Base-by-base conservation (phyloP, 2,888 invertebrate species). In the Hirtodrosophila cameraria region DNA sequence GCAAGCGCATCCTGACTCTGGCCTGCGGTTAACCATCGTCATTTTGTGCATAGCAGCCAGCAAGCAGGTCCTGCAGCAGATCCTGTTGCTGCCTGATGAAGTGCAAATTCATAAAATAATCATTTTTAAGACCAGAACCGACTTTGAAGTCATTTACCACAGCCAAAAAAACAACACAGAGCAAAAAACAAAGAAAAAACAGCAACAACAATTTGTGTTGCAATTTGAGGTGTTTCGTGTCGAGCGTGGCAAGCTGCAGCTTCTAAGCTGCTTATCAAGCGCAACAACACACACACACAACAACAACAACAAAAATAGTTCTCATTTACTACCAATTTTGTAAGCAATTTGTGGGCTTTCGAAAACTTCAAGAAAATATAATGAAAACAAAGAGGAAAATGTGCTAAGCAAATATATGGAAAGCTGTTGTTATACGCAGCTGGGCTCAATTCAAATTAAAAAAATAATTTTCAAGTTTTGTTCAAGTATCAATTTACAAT, bases 71-170 rank as follows among this genome's bases (percentile, higher is more conserved):
- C 45, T 41, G 43, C 49, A 18, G 20, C 25, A 41, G 39, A 36
- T 66, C 42, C 48, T 46, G 39, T 13, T 30, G 45, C 50, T 28
- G 45, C 18, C 57, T 67, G 64, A 74, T 78, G 64, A 72, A 74
- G 75, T 74, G 74, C 41, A 74, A 74, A 72, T 72, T 74, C 69
- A 72, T 72, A 68, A 74, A 72, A 74, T 74, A 72, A 60, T 68
- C 50, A 72, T 73, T 68, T 68, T 61, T 36, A 53, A 43, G 54
- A 49, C 52, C 36, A 58, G 42, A 54, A 46, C 39, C 18, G 39
- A 57, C 61, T 53, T 72, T 55, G 46, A 54, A 62, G 68, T 48
- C 16, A 46, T 53, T 61, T 57, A 36, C 12, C 20, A 12, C 13
- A 25, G 8, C 6, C 18, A 49, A 23, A 25, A 12, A 23, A 7